Evolutionary conservation across 2,113 vertebrate species (phyloP).

Genomic region (Grallaria varia): DNA sequence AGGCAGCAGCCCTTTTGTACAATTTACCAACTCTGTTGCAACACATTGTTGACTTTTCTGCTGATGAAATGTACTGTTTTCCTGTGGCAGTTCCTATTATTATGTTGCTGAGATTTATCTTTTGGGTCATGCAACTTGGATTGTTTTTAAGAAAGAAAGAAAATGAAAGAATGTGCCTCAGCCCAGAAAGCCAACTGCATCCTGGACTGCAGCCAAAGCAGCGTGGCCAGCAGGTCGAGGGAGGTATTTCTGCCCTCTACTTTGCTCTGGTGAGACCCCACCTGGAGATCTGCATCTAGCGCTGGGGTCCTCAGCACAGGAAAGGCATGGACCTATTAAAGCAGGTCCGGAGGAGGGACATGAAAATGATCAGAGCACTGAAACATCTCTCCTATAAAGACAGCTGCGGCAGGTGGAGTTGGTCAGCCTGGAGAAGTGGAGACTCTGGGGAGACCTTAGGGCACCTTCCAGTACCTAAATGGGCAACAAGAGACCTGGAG

Average conservation of each 20-base stretch:
- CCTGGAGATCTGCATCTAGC: rapidly evolving
- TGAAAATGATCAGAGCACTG: not conserved
- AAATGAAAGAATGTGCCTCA: not conserved
- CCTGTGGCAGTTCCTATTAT: not conserved
- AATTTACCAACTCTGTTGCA: not conserved
- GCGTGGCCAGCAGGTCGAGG: rapidly evolving
- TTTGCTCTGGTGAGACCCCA: not conserved
- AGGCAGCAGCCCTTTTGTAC: not conserved
- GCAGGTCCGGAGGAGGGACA: not conserved
- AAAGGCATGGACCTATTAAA: not conserved
- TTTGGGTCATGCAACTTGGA: not conserved
- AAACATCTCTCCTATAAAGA: not conserved
- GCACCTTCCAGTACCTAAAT: not conserved
- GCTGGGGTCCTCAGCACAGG: not conserved
- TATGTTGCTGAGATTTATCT: not conserved
- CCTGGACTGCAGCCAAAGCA: not conserved
- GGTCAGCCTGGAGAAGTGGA: not conserved
- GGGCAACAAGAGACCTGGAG: not conserved
- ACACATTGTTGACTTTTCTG: not conserved
- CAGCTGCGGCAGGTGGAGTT: not conserved
- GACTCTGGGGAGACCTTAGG: not conserved
- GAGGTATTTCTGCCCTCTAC: not conserved
- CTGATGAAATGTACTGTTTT: not conserved
- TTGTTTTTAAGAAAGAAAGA: not conserved
- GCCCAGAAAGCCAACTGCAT: not conserved